Conservation (phyloP, 2,888 invertebrate species). For the Xylota segnis region DNA sequence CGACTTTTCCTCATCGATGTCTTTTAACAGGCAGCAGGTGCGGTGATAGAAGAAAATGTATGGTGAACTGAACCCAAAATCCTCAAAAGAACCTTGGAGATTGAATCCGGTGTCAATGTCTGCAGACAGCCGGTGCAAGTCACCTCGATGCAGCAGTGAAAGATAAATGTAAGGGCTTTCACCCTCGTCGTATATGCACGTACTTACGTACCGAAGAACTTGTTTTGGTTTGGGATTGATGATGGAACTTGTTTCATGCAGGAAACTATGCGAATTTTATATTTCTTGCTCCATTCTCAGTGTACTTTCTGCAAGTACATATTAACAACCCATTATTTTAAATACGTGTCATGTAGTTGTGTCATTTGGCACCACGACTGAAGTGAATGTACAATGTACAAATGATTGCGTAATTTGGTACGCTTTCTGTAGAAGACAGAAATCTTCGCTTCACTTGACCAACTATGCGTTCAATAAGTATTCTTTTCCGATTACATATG, state of each 20-base stretch:
- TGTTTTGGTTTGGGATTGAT: slow-evolving; percentile 2
- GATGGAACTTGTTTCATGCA: not conserved
- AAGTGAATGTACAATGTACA: no score
- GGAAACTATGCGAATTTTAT: not conserved
- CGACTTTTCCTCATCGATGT: slow-evolving; percentile 18
- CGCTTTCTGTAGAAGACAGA: no score
- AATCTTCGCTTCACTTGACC: no score
- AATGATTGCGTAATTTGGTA: no score
- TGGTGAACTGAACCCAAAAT: slow-evolving; percentile 6
- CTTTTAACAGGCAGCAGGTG: not conserved
- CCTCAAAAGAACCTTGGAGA: slow-evolving; percentile 36
- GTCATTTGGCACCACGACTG: no score
- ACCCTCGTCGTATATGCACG: no score
- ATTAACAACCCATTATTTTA: no score
- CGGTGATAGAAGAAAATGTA: not conserved
- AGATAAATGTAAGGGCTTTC: slow-evolving; percentile 45
- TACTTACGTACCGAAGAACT: slow-evolving; percentile 13
- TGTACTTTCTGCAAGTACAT: no score
- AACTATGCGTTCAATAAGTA: no score
- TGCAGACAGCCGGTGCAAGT: slow-evolving; percentile 1
- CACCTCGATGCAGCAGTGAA: slow-evolving; percentile 8
- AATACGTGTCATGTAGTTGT: no score
- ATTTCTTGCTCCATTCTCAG: no score
- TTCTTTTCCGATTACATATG: no score
- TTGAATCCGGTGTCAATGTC: slow-evolving; percentile 10